These are phyloP conservation scores for Aphidoletes aphidimyza DNA, from an alignment of 2,888 invertebrate species.

Conservation along the genomic window DNA sequence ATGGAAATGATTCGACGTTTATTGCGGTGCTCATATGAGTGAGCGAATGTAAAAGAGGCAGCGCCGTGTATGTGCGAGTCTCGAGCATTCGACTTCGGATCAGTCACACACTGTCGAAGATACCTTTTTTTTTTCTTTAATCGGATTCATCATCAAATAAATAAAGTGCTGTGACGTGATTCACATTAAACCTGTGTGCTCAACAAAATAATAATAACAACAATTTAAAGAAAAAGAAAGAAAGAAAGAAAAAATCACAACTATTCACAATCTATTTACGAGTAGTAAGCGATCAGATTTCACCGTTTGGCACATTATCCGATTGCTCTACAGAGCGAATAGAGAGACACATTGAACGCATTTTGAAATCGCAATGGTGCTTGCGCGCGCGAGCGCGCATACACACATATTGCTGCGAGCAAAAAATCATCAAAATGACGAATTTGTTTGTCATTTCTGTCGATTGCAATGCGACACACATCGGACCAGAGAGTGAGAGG, in stretches of 20 bases:
- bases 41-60: neutral
- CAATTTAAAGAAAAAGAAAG: too few relatives aligned
- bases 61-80: neutral
- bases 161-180: neutral
- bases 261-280: neutral
- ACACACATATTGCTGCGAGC: too few relatives aligned
- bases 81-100: neutral
- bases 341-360: slow-evolving; percentile 26
- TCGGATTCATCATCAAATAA: neutral
- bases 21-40: neutral
- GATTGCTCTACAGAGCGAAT: neutral
- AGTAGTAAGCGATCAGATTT: neutral
- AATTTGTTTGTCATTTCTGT: neutral
- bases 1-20: neutral
- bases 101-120: neutral
- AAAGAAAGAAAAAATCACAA: slow-evolving; percentile 6
- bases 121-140: too few relatives aligned
- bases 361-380: neutral
- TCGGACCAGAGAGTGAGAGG: neutral
- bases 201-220: too few relatives aligned
- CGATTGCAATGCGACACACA: neutral
- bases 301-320: slow-evolving; percentile 44
- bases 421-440: neutral
- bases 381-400: too few relatives aligned
- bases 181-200: neutral